Evolutionary conservation across 2,797 vertebrate species (phyloP).

Genomic region (Trichosurus vulpecula): DNA sequence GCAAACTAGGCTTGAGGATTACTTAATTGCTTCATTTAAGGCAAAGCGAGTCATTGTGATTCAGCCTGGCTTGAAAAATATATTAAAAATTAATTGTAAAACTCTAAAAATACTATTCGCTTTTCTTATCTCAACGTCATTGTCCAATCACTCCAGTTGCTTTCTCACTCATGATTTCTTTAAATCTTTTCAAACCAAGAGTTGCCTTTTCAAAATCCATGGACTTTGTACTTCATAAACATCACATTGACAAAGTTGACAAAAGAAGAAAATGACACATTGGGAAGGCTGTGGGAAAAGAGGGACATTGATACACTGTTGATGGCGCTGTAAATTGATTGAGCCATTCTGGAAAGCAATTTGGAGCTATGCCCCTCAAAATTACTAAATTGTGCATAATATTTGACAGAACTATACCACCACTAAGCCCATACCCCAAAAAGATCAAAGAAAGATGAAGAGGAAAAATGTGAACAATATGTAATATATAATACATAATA

Average conservation of each 20-base stretch:
- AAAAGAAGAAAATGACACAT: neutral
- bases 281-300: neutral
- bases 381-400: neutral
- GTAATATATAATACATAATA: no score
- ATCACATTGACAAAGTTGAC: neutral
- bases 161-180: neutral
- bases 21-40: slow-evolving; percentile 42
- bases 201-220: neutral
- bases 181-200: neutral
- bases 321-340: neutral
- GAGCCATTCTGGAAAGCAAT: neutral
- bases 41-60: slow-evolving; percentile 42
- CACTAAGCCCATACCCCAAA: neutral
- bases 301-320: neutral
- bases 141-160: neutral
- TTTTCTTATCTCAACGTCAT: slow-evolving; percentile 32
- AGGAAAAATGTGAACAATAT: neutral
- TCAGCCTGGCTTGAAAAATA: slow-evolving; percentile 41
- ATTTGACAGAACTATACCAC: neutral
- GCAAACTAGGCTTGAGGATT: slow-evolving; percentile 1
- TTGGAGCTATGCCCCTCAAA: neutral
- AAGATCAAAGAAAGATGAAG: neutral
- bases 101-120: slow-evolving; percentile 41
- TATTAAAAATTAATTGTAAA: slow-evolving; percentile 39
- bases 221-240: neutral